Evolutionary conservation across 64 coral and sea anemone genomes (phyloP).

Genomic region (Pocillopora verrucosa): DNA sequence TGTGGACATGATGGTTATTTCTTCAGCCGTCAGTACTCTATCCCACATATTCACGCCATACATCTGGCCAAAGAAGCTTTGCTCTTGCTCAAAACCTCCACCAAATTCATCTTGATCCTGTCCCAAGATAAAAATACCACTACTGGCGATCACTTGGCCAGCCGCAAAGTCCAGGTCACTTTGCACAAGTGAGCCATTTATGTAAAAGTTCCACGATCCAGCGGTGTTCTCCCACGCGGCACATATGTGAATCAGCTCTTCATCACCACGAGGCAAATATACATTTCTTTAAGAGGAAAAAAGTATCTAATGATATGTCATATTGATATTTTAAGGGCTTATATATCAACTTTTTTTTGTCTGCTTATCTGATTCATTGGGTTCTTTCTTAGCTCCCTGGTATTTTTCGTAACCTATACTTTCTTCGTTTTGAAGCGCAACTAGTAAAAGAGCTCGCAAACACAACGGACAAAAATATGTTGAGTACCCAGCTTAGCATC

Average conservation of each 20-base stretch:
- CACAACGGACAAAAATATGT: too few relatives aligned
- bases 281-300: background rate
- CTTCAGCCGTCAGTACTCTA: background rate
- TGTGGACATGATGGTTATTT: background rate
- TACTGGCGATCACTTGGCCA: conserved; percentile 10
- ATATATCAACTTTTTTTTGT: too few relatives aligned
- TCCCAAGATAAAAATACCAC: conserved; percentile 25
- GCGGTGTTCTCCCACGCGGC: conserved; percentile 9
- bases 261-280: background rate
- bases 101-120: conserved; percentile 49
- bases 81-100: background rate
- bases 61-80: conserved; percentile 31
- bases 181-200: background rate
- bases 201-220: conserved; percentile 48
- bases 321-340: too few relatives aligned
- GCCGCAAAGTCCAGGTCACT: background rate
- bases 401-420: too few relatives aligned
- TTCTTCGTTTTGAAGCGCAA: too few relatives aligned
- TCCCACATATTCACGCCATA: conserved; percentile 39
- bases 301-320: background rate
- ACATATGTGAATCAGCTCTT: conserved; percentile 19
- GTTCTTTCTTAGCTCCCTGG: too few relatives aligned
- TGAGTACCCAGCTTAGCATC: too few relatives aligned
- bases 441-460: too few relatives aligned
- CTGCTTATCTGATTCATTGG: too few relatives aligned